These are phyloP conservation scores for Drosophila insularis DNA, from an alignment of 1,140 invertebrate species.

Conservation along the genomic window DNA sequence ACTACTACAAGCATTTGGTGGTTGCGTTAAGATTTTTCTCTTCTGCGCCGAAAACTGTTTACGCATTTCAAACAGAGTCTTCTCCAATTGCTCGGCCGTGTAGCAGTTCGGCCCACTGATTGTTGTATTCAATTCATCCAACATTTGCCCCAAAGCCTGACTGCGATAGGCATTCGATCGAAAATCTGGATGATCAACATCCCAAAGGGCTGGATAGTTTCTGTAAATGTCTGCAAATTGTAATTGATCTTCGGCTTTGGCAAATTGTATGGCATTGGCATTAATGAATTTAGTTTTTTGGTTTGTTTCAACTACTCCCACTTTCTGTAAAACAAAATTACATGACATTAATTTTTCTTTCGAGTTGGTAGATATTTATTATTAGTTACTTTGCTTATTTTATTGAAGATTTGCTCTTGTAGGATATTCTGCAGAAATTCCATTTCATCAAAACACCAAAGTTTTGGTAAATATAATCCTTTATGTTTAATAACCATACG, in stretches of 20 bases:
- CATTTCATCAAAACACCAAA: conserved; percentile 77
- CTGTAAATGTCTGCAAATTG: conserved; percentile 76
- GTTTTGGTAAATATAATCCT: conserved; percentile 71
- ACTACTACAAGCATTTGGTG: conserved; percentile 24
- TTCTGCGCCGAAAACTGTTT: conserved; percentile 72
- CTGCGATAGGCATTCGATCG: conserved; percentile 71
- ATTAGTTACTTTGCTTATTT: conserved; percentile 63
- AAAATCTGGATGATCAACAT: conserved; percentile 75
- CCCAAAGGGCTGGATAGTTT: conserved; percentile 70
- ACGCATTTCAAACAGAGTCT: conserved; percentile 68
- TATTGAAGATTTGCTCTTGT: conserved; percentile 67
- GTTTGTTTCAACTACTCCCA: conserved; percentile 63
- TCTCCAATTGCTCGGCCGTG: conserved; percentile 60
- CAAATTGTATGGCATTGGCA: conserved; percentile 58
- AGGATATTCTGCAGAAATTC: conserved; percentile 70
- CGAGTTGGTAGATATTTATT: too few species aligned
- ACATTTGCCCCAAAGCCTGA: conserved; percentile 67
- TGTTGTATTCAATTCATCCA: conserved; percentile 65
- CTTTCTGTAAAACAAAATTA: conserved; percentile 42
- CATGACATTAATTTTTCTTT: too few species aligned
- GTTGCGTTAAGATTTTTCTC: conserved; percentile 54
- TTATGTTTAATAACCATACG: conserved; percentile 73
- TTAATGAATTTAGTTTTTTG: conserved; percentile 67
- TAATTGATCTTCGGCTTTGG: conserved; percentile 52
- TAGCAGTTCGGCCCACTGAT: conserved; percentile 30